Conservation (phyloP, 2,888 invertebrate species). For the Sicus ferrugineus region DNA sequence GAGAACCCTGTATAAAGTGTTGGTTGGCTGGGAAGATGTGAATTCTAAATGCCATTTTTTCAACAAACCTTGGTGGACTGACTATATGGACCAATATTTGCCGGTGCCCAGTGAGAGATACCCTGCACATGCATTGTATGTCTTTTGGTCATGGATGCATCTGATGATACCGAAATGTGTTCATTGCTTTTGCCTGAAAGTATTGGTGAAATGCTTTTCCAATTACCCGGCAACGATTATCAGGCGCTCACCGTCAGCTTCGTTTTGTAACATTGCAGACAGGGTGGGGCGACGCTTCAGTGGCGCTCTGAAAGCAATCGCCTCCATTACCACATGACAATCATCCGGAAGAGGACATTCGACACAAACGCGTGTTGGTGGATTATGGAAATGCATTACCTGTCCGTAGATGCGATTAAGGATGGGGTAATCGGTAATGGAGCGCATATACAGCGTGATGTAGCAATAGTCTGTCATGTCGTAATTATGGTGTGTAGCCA, state of each 20-base stretch:
- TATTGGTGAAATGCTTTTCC: slow-evolving; percentile 39
- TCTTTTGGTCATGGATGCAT: slow-evolving; percentile 64
- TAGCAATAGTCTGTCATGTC: slow-evolving; percentile 76
- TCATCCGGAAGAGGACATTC: slow-evolving; percentile 77
- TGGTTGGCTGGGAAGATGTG: neutral
- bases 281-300: slow-evolving; percentile 53
- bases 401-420: slow-evolving; percentile 81
- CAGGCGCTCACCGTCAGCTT: slow-evolving; percentile 41
- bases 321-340: slow-evolving; percentile 80
- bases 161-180: slow-evolving; percentile 25
- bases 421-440: slow-evolving; percentile 80
- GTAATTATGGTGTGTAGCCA: slow-evolving; percentile 58
- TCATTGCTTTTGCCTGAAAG: slow-evolving; percentile 41
- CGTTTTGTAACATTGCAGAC: slow-evolving; percentile 34
- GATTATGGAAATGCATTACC: slow-evolving; percentile 78
- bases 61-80: slow-evolving; percentile 83
- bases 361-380: slow-evolving; percentile 87
- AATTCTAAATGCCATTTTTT: neutral
- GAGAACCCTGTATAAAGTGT: neutral
- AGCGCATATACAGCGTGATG: slow-evolving; percentile 83
- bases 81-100: slow-evolving; percentile 96
- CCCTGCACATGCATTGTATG: slow-evolving; percentile 94
- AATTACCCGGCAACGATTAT: too few species aligned
- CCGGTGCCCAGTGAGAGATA: slow-evolving; percentile 97
- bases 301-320: slow-evolving; percentile 69